Evolutionary conservation across 1,140 invertebrate species (phyloP).

Genomic region (Mesaphorura yosii): DNA sequence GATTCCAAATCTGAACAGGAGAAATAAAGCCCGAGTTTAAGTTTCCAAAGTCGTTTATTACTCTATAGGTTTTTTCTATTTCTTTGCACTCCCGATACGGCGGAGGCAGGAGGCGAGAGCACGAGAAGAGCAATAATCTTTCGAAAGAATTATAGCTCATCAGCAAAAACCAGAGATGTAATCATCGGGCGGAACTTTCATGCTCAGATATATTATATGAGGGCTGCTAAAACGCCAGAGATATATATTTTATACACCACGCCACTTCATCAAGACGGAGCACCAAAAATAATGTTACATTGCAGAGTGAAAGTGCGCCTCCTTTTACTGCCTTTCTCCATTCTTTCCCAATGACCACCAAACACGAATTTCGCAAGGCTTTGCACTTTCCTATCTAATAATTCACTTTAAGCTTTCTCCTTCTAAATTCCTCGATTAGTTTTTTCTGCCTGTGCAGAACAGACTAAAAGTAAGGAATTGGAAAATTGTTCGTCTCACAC

Average conservation of each 20-base stretch:
- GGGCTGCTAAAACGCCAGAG: background rate
- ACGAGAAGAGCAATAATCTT: too few relatives aligned
- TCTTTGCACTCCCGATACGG: too few relatives aligned
- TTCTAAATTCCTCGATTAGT: slow-evolving; percentile 5
- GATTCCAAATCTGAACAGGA: slow-evolving; percentile 26
- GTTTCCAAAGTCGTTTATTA: background rate
- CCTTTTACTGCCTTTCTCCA: slow-evolving; percentile 15
- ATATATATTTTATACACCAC: too few relatives aligned
- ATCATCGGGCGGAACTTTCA: slow-evolving; percentile 25
- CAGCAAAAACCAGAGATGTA: slow-evolving; percentile 26
- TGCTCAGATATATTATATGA: too few relatives aligned
- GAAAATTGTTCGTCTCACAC: too few relatives aligned
- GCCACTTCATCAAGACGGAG: background rate
- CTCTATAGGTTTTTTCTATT: slow-evolving; percentile 1
- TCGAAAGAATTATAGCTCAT: slow-evolving; percentile 29
- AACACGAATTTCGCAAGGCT: slow-evolving; percentile 11
- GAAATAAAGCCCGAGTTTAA: background rate
- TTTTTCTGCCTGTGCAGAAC: background rate
- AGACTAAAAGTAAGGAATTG: too few relatives aligned
- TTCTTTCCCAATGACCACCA: slow-evolving; percentile 10
- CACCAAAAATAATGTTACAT: too few relatives aligned
- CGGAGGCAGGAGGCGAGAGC: too few relatives aligned
- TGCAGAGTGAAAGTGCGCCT: background rate
- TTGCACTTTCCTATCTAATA: slow-evolving; percentile 22
- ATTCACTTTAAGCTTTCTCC: slow-evolving; percentile 24